Evolutionary conservation across 2,888 invertebrate species (phyloP).

Genomic region (Spodoptera exigua): DNA sequence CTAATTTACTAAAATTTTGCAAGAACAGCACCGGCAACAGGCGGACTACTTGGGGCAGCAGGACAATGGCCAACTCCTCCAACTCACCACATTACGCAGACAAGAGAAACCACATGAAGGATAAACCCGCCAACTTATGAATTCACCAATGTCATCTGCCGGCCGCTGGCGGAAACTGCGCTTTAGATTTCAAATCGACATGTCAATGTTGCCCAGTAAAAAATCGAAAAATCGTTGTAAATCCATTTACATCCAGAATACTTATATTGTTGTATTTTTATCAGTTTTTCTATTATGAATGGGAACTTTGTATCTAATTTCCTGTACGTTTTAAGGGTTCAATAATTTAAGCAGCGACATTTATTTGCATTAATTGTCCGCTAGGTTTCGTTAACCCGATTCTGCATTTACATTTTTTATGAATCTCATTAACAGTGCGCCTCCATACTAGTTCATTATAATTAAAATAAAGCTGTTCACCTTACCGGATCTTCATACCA

Average conservation of each 20-base stretch:
- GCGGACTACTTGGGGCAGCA: conserved; percentile 83
- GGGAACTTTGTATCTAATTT: not conserved
- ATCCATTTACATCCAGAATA: conserved; percentile 32
- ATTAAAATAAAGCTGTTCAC: conserved; percentile 4
- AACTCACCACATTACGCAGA: conserved; percentile 84
- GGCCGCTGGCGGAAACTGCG: conserved; percentile 19
- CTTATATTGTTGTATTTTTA: conserved; percentile 8
- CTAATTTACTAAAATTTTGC: conserved; percentile 85
- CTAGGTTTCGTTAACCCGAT: conserved; percentile 14
- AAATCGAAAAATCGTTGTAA: conserved; percentile 23
- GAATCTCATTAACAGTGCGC: conserved; percentile 48
- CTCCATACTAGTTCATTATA: conserved; percentile 3
- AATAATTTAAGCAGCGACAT: not conserved
- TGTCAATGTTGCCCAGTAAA: conserved; percentile 15
- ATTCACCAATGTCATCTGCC: conserved; percentile 48
- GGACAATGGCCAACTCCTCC: conserved; percentile 84
- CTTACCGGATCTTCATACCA: conserved; percentile 17
- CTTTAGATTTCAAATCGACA: conserved; percentile 4
- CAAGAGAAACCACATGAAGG: conserved; percentile 79
- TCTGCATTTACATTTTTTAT: conserved; percentile 42
- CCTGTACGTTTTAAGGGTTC: not conserved
- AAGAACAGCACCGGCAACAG: conserved; percentile 77
- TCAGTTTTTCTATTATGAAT: conserved; percentile 4
- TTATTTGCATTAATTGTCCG: conserved; percentile 7
- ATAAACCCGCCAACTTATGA: conserved; percentile 83